Evolutionary conservation across 2,113 vertebrate species (phyloP), one percentile per base, ranked within the genome.

Genomic region (Euleptes europaea): DNA sequence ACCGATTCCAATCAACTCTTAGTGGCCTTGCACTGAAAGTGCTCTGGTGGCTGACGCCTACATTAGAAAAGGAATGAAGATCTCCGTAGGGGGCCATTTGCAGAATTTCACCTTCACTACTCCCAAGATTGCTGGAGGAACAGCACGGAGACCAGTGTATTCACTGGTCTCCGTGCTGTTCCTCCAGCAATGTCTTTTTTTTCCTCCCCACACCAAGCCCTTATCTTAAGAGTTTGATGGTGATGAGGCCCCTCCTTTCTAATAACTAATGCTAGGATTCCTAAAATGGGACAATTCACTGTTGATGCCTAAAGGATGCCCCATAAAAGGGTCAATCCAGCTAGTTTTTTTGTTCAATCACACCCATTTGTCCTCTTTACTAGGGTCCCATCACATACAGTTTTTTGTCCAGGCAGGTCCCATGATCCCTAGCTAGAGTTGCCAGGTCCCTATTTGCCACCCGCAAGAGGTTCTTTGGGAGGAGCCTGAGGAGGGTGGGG

Each of bases 11-110:
- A 81, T 86, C 84, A 13, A 21, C 2, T 85, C 84, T 65, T 72
- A 79, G 72, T n/a, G 79, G n/a, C 54, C 54, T 72, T 73, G 67
- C 65, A 42, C 77, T 79, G 31, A 85, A 73, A 79, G 54, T 54
- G 44, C 65, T 80, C 70, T 80, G 67, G 67, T 38, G 35, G 31
- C 77, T 72, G 84, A 65, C 66, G 63, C 67, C 51, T 65, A 79
- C 76, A 85, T 63, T 72, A 31, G 60, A 63, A 65, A 33, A 35
- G 31, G 15, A 85, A 73, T 65, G 54, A 72, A 23, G 8, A 35
- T 49, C n/a, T 28, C 14, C 12, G 38, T 49, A 2, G 23, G n/a
- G 40, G 14, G 63, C 33, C 17, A 65, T 65, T 73, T 49, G 9
- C 69, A 80, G 54, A 85, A 85, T 65, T n/a, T 38, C 65, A 73